Base-by-base conservation (phyloP, 2,113 vertebrate species). In the Centropus bengalensis region DNA sequence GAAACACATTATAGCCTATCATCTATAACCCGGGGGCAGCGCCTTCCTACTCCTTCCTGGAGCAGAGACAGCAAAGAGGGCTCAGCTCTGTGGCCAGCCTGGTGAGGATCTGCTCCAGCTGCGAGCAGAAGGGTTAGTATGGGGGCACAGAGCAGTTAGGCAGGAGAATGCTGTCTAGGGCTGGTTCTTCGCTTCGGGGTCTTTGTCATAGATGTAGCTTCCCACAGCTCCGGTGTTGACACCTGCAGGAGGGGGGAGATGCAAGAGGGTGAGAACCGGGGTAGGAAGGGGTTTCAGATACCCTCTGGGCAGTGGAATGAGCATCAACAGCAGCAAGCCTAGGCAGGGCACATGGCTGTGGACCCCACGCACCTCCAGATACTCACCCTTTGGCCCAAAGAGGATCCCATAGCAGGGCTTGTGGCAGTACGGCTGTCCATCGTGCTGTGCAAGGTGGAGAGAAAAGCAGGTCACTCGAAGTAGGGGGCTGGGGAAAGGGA, bases 161-260 rank as follows among this genome's bases (percentile, higher is more conserved):
- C 9, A 5, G 71, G 26, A 18, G 22, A 28, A 84, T 0, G 0
- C 76, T 3, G 2, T 30, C 98, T 98, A 99, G 80, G 98, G 99
- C 97, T 99, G 98, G 84, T 98, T 98, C 96, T 98, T 98, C 1
- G 97, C 97, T 86, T 98, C 99, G 0, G 98, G 98, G 89, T 99
- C 99, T 98, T 98, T 99, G 69, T 99, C 99, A 1, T 99, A 99
- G 98, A 99, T 98, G 98, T 99, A 99, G 97, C 99, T 99, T 92
- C 99, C 99, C 86, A 99, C 99, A 1, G 98, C 99, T 23, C 99
- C 99, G 1, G 99, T 99, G 96, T 99, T 99, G 95, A 99, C 99
- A 3, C 99, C 99, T 99, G 97, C 49, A n/a, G 0, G 2, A 0
- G 2, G 51, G 93, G 81, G 54, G 74, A 97, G 52, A 71, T 7